phyloP scores from a whole-genome alignment of 1,140 invertebrate genomes.

The Aporrectodea caliginosa region DNA sequence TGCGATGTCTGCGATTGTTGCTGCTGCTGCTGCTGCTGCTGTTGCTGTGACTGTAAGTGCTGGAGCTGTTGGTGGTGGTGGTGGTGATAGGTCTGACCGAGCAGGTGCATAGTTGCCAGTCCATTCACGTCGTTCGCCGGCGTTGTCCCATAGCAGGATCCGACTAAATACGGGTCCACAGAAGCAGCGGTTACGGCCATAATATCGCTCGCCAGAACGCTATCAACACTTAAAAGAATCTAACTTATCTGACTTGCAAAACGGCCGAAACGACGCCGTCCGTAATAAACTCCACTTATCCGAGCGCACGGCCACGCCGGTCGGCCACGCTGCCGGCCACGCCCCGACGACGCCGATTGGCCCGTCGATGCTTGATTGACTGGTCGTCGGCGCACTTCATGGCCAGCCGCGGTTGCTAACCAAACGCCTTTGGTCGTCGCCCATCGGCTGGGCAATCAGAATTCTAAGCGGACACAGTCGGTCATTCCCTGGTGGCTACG shows the following conservation, averaged over 20 bases:
- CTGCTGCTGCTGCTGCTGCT: neutral
- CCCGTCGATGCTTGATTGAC: neutral
- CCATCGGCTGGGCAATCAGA: too few relatives aligned
- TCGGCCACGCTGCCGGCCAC: too few relatives aligned
- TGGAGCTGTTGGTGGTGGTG: neutral
- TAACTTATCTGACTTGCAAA: neutral
- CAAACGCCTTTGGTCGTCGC: too few relatives aligned
- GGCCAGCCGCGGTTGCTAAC: too few relatives aligned
- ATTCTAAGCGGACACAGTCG: too few relatives aligned
- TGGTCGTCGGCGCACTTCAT: neutral
- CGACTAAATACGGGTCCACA: neutral
- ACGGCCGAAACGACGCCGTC: neutral
- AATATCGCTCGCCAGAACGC: neutral
- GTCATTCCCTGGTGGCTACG: too few relatives aligned
- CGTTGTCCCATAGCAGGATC: neutral
- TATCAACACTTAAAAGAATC: neutral
- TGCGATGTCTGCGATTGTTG: neutral
- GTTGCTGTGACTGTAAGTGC: neutral
- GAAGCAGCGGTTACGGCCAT: neutral
- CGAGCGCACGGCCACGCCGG: neutral
- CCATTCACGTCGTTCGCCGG: neutral
- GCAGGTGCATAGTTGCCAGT: neutral
- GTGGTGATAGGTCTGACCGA: neutral
- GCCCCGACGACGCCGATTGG: neutral
- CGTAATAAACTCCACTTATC: neutral